These are phyloP conservation scores for Lottia gigantea DNA, from an alignment of 2,888 invertebrate genomes.

Conservation along the genomic window DNA sequence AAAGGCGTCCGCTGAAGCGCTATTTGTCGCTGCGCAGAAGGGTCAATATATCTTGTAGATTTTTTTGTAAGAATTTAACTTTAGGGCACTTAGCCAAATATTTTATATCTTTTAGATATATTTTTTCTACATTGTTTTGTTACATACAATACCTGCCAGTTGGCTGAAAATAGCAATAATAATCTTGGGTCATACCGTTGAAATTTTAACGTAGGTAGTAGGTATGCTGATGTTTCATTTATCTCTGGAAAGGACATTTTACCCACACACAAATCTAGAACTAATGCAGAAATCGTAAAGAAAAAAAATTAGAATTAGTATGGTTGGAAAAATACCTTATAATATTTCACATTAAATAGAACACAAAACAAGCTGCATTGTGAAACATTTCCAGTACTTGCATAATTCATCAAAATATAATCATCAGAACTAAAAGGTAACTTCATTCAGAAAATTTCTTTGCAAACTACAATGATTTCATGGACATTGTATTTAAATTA, in stretches of 20 bases:
- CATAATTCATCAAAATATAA: not conserved
- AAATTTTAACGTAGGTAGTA: not conserved
- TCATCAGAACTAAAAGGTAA: constrained; percentile 11
- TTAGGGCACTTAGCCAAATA: not conserved
- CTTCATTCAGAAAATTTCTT: not conserved
- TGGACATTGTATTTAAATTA: too few relatives aligned
- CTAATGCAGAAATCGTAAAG: constrained; percentile 17
- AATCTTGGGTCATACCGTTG: constrained; percentile 3
- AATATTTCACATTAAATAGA: not conserved
- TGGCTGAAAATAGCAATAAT: constrained; percentile 7
- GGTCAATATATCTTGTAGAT: too few relatives aligned
- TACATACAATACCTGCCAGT: constrained; percentile 23
- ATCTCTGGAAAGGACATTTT: constrained; percentile 7
- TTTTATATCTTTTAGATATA: not conserved
- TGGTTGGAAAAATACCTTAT: constrained; percentile 3
- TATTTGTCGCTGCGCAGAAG: too few relatives aligned
- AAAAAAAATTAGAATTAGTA: constrained; percentile 13
- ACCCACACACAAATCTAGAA: constrained; percentile 12
- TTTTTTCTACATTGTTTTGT: not conserved
- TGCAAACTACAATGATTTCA: too few relatives aligned
- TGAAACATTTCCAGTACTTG: not conserved
- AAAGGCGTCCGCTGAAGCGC: not conserved
- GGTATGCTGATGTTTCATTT: not conserved
- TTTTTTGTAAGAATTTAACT: not conserved
- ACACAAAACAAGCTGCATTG: constrained; percentile 7